phyloP scores from a whole-genome alignment of 2,888 invertebrate genomes.

The Leucoptera coffeella region DNA sequence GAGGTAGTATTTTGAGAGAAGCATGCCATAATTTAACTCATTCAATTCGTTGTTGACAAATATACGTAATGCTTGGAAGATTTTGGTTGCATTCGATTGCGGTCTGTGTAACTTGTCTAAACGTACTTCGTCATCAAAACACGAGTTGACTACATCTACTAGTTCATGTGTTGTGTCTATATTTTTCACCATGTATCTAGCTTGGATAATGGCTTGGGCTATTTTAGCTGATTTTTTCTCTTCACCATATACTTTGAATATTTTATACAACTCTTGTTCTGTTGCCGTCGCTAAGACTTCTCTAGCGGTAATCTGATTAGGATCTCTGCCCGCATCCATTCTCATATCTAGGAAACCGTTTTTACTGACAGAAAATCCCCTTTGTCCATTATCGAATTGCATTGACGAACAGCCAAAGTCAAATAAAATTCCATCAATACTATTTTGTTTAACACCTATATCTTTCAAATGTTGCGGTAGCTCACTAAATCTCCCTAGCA shows the following conservation, averaged over 20 bases:
- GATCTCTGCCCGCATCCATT: conserved; percentile 76
- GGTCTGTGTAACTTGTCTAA: conserved; percentile 69
- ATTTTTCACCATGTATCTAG: conserved; percentile 66
- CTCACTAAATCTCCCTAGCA: conserved; percentile 85
- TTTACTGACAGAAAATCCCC: conserved; percentile 82
- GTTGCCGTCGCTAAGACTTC: conserved; percentile 77
- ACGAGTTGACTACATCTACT: conserved; percentile 64
- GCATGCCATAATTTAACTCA: conserved; percentile 84
- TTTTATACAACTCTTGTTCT: conserved; percentile 71
- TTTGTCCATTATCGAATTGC: conserved; percentile 76
- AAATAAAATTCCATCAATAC: conserved; percentile 82
- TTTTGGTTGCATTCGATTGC: conserved; percentile 82
- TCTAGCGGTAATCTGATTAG: conserved; percentile 73
- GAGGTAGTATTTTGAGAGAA: conserved; percentile 69
- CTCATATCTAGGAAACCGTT: conserved; percentile 93
- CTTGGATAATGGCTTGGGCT: conserved; percentile 80
- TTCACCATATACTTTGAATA: conserved; percentile 89
- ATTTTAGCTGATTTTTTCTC: conserved; percentile 83
- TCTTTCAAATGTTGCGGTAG: conserved; percentile 60
- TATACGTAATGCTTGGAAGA: conserved; percentile 88
- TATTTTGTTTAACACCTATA: conserved; percentile 52
- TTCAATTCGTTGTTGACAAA: conserved; percentile 96
- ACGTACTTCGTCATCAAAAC: conserved; percentile 48
- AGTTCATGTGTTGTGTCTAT: conserved; percentile 80
- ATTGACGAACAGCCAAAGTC: conserved; percentile 95